A percentile compares a stretch with the other conserved stretches of the same genome.
Conservation (phyloP, 2,888 invertebrate genomes). For the Tenodera sinensis region DNA sequence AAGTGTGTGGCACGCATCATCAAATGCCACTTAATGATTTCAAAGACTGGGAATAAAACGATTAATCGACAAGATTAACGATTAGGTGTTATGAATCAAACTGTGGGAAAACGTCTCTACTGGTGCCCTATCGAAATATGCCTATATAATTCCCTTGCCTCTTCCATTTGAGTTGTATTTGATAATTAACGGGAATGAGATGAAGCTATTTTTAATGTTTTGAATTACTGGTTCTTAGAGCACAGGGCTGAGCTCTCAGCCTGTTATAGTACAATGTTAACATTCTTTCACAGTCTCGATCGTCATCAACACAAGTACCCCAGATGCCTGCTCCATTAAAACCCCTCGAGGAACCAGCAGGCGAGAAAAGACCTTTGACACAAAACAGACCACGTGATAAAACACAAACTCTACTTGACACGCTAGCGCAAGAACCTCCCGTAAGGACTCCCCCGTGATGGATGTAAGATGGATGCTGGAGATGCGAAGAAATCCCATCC, state of each 20-base stretch:
- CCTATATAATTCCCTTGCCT: no score
- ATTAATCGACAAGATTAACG: no score
- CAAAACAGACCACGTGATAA: background rate
- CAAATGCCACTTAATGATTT: no score
- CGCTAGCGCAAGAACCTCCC: background rate
- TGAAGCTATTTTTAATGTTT: no score
- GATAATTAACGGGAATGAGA: no score
- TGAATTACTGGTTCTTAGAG: background rate
- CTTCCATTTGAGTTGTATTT: no score
- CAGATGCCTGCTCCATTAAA: background rate
- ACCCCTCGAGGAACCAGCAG: background rate
- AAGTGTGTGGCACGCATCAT: no score
- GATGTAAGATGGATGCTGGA: constrained; percentile 4
- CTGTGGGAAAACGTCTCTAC: no score
- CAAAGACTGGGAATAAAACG: no score
- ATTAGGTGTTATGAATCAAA: no score
- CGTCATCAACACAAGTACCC: background rate
- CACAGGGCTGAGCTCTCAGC: background rate
- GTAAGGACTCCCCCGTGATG: background rate
- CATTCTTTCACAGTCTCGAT: background rate
- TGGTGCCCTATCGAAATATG: no score
- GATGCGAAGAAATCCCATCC: background rate
- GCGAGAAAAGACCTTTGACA: background rate
- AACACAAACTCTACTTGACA: background rate
- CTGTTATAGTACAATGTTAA: background rate